These are phyloP conservation scores for Valencia hispanica DNA, from an alignment of 2,797 vertebrate species.

Conservation along the genomic window DNA sequence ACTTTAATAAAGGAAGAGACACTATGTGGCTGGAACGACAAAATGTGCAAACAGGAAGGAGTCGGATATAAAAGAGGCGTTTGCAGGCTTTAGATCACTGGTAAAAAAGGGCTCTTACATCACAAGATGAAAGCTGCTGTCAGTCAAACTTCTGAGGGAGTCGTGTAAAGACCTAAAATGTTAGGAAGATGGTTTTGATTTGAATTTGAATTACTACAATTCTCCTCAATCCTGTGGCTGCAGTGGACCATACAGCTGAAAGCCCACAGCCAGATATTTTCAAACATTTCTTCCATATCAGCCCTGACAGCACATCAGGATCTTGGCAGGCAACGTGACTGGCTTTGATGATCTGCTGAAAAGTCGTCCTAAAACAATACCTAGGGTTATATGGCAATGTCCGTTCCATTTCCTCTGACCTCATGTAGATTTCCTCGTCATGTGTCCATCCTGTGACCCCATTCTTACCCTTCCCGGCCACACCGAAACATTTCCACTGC, in stretches of 20 bases:
- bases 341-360: slow-evolving; percentile 38
- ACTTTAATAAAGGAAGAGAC: slow-evolving; percentile 19
- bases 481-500: slow-evolving; percentile 58
- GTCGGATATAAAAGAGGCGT: slow-evolving; percentile 50
- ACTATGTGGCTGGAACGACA: slow-evolving; percentile 23
- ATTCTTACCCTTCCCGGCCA: slow-evolving; percentile 52
- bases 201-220: slow-evolving; percentile 46
- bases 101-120: slow-evolving; percentile 50
- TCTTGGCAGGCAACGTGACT: slow-evolving; percentile 25
- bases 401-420: slow-evolving; percentile 59
- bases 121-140: slow-evolving; percentile 54
- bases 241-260: slow-evolving; percentile 19
- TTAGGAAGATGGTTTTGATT: slow-evolving; percentile 53
- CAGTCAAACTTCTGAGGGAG: slow-evolving; percentile 34
- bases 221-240: slow-evolving; percentile 29
- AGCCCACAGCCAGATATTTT: slow-evolving; percentile 36
- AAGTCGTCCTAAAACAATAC: slow-evolving; percentile 61
- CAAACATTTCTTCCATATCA: slow-evolving; percentile 22
- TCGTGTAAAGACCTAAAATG: slow-evolving; percentile 52
- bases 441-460: slow-evolving; percentile 53
- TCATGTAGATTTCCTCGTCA: slow-evolving; percentile 62
- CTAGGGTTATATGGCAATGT: slow-evolving; percentile 45
- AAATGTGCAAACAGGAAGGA: slow-evolving; percentile 46
- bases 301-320: slow-evolving; percentile 18
- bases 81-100: slow-evolving; percentile 53